Conservation (phyloP, 2,888 invertebrate species). For the Sphecodes monilicornis region DNA sequence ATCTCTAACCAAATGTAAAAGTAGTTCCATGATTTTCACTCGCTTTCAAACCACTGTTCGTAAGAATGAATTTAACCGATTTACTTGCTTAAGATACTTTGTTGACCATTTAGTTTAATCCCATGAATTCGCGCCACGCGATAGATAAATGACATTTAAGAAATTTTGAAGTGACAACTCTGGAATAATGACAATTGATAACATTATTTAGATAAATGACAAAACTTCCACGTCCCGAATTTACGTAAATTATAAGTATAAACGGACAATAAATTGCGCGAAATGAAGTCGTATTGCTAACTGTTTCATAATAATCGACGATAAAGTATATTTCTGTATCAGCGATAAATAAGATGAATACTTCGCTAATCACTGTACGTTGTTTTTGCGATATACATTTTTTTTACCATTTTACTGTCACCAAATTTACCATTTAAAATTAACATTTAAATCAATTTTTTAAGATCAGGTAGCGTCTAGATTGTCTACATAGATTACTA, state of each 20-base stretch:
- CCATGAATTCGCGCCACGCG: background rate
- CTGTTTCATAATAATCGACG: constrained; percentile 18
- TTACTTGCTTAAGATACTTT: background rate
- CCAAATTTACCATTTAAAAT: background rate
- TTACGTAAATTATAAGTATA: constrained; percentile 54
- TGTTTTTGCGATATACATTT: background rate
- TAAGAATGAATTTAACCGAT: background rate
- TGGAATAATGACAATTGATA: background rate
- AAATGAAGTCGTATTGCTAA: constrained; percentile 37
- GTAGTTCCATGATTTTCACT: constrained; percentile 5
- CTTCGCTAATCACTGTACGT: background rate
- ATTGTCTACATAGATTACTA: background rate
- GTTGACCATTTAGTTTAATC: background rate
- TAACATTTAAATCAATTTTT: constrained; percentile 9
- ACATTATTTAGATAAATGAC: background rate
- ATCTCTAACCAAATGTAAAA: background rate
- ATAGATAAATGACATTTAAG: background rate
- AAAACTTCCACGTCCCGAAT: constrained; percentile 11
- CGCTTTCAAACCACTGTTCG: background rate
- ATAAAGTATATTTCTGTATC: constrained; percentile 41
- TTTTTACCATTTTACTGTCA: no score
- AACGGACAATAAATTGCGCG: constrained; percentile 65
- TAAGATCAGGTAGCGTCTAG: constrained; percentile 22
- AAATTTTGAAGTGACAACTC: background rate
- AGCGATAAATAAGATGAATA: background rate